Percentiles rank a stretch among this genome's conserved stretches.
These are phyloP conservation scores for Entomobrya multifasciata DNA, from an alignment of 2,888 invertebrate species.

Conservation along the genomic window DNA sequence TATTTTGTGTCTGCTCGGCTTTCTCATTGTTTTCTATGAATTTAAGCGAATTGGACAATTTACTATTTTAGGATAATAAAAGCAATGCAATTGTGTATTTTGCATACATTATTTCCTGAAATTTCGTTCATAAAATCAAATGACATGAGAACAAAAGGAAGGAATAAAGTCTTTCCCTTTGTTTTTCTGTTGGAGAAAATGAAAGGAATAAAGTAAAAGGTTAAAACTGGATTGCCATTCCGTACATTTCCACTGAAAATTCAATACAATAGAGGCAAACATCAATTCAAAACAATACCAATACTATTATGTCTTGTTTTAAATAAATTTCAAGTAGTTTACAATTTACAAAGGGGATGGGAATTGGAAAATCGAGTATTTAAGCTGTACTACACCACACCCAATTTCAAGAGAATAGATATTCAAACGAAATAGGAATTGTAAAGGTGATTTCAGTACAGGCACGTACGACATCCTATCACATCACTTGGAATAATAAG, in stretches of 20 bases:
- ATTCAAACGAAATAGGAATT: too few relatives aligned
- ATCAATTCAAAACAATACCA: background rate
- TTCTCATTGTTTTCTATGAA: background rate
- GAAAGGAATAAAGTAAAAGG: background rate
- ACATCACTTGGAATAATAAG: conserved; percentile 26
- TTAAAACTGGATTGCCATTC: background rate
- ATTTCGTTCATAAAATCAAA: conserved; percentile 28
- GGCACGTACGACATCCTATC: background rate
- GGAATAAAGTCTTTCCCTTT: conserved; percentile 8
- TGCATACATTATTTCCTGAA: background rate
- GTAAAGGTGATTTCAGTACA: too few relatives aligned
- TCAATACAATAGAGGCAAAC: too few relatives aligned
- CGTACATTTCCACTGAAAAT: too few relatives aligned
- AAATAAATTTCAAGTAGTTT: conserved; percentile 4
- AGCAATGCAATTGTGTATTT: background rate
- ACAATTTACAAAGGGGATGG: too few relatives aligned
- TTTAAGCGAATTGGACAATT: background rate
- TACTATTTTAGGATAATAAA: background rate
- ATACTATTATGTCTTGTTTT: background rate
- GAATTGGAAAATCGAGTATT: too few relatives aligned
- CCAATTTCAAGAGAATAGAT: too few relatives aligned
- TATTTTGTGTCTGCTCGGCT: background rate
- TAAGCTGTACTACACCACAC: too few relatives aligned
- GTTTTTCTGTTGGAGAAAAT: background rate
- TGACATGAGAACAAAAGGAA: background rate